These are phyloP conservation scores for Archaeoteleia sp. DNA, from an alignment of 2,888 invertebrate species.

Conservation along the genomic window DNA sequence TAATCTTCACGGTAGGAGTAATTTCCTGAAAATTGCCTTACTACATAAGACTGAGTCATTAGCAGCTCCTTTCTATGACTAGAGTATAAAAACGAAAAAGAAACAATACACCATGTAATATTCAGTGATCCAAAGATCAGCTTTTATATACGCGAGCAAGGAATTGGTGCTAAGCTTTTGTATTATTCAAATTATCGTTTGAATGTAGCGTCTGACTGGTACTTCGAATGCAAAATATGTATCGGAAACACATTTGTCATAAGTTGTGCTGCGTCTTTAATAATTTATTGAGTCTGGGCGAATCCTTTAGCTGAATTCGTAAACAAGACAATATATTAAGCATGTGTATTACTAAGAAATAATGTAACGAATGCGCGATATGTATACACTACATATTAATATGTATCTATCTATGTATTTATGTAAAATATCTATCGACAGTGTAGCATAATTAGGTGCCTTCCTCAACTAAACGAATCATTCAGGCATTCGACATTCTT, in stretches of 20 bases:
- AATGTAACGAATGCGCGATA: neutral
- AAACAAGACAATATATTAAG: slow-evolving; percentile 64
- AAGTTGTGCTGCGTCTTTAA: slow-evolving; percentile 53
- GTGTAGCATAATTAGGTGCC: slow-evolving; percentile 69
- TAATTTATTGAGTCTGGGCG: slow-evolving; percentile 43
- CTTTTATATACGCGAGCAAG: slow-evolving; percentile 18
- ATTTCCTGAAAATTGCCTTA: slow-evolving; percentile 64
- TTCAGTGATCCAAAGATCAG: neutral
- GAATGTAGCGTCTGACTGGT: neutral
- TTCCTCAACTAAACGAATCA: slow-evolving; percentile 62
- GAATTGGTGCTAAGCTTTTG: slow-evolving; percentile 28
- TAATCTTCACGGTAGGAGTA: slow-evolving; percentile 24
- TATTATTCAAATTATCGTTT: slow-evolving; percentile 7
- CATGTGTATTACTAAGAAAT: slow-evolving; percentile 49
- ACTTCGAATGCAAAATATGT: neutral
- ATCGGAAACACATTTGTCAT: neutral
- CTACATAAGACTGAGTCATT: slow-evolving; percentile 64
- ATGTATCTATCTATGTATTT: slow-evolving; percentile 39
- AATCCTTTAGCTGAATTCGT: slow-evolving; percentile 36
- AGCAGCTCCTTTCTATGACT: slow-evolving; percentile 56
- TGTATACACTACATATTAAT: slow-evolving; percentile 18
- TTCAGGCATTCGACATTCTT: slow-evolving; percentile 56
- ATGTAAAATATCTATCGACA: slow-evolving; percentile 61
- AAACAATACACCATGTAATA: slow-evolving; percentile 11
- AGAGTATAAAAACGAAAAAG: slow-evolving; percentile 22